Base-by-base conservation (phyloP, 2,888 invertebrate species). In the Girardia tigrina region DNA sequence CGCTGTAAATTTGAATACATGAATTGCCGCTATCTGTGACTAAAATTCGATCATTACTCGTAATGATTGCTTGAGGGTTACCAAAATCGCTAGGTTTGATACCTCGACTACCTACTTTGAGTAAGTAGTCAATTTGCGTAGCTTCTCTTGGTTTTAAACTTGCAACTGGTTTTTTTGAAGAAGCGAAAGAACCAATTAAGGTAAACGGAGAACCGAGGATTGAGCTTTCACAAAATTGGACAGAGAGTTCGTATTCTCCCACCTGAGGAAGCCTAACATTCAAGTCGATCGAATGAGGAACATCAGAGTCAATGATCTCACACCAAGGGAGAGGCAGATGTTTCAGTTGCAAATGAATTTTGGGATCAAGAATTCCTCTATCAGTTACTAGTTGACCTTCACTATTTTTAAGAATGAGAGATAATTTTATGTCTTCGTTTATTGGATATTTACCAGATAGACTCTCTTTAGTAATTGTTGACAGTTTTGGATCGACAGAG, bases 11-110 rank as follows among this genome's bases (percentile, higher is more conserved):
- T 77, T 85, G 84, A 20, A 73, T 73, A 56, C 36, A 83, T 79
- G 86, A 86, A 79, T 86, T 86, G 79, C 85, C 86, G 78, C 86
- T 86, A 79, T 86, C 86, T 0, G 86, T 84, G 8, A 86, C 84
- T 29, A 85, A 79, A 28, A 87, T 82, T 74, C 82, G 82, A 26
- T 84, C 84, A 74, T 83, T 82, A 6, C 79, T 76, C n/a, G 83
- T 82, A 70, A 81, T 81, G 76, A 86, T 81, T 26, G 86, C 86
- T 79, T 87, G 87, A 26, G 86, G 86, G 80, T 87, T 87, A 26
- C 85, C 84, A 79, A 87, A 87, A 78, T 87, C 86, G 26, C 86
- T 86, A 76, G 84, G 82, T 76, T 82, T 83, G 70, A 86, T 81
- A 74, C 87, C 87, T 78, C 85, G 84, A 36, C 79, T 79, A 1